Evolutionary conservation across 2,888 invertebrate genomes (phyloP).

Genomic region (Saturnia japonica): DNA sequence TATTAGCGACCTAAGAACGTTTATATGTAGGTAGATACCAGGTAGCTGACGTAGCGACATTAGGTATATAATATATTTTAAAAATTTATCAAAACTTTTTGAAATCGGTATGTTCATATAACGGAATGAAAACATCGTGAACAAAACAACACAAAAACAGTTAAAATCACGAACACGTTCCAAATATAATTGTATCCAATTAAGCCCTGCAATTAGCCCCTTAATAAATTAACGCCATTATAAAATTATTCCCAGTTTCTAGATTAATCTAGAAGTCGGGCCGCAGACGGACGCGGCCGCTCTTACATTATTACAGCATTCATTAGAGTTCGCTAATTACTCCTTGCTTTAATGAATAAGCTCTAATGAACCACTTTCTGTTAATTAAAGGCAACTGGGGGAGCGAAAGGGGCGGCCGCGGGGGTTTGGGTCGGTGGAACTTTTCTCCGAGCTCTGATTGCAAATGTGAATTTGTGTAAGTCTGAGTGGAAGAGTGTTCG

Average conservation of each 20-base stretch:
- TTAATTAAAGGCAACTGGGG: constrained; percentile 89
- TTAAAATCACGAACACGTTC: constrained; percentile 13
- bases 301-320: constrained; percentile 90
- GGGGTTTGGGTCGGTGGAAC: constrained; percentile 57
- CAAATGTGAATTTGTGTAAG: constrained; percentile 83
- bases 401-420: constrained; percentile 53
- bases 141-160: constrained; percentile 7
- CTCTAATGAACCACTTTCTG: constrained; percentile 95
- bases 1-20: no score
- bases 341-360: constrained; percentile 95
- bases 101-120: background rate
- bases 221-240: constrained; percentile 78
- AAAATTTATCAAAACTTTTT: background rate
- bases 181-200: constrained; percentile 44
- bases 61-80: no score
- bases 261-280: constrained; percentile 81
- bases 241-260: constrained; percentile 78
- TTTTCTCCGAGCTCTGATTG: constrained; percentile 81
- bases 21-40: no score
- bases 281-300: constrained; percentile 79
- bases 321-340: constrained; percentile 94
- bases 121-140: background rate
- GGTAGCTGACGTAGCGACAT: no score
- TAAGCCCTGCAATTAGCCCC: constrained; percentile 67
- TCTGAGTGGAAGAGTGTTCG: constrained; percentile 76